A percentile compares a stretch with the other conserved stretches of the same genome.
phyloP scores from a whole-genome alignment of 2,797 vertebrate genomes.

The Phalloptychus januarius region DNA sequence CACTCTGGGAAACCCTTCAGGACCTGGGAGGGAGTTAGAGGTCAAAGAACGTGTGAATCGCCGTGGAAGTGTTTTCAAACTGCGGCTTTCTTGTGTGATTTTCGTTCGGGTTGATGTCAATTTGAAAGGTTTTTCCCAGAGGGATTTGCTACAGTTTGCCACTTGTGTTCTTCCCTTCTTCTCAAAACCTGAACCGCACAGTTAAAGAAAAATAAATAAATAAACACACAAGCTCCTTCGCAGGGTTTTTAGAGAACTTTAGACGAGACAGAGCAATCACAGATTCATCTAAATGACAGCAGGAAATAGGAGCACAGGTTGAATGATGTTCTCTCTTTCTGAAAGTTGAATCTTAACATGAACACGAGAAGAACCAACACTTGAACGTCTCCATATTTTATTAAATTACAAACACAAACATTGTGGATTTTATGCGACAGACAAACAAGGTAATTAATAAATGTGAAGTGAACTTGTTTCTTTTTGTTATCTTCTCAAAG shows the following conservation, averaged over 20 bases:
- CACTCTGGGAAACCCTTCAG: slow-evolving; percentile 99
- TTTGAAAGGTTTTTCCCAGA: slow-evolving; percentile 42
- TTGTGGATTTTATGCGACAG: not conserved
- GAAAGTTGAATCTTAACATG: not conserved
- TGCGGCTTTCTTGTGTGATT: not conserved
- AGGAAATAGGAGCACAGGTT: slow-evolving; percentile 13
- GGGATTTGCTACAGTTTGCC: slow-evolving; percentile 70
- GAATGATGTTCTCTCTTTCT: not conserved
- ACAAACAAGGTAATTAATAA: not conserved
- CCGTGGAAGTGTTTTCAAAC: not conserved
- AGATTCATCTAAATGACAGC: slow-evolving; percentile 24
- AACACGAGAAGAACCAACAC: not conserved
- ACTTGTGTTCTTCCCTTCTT: slow-evolving; percentile 77
- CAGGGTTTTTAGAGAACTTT: slow-evolving; percentile 17
- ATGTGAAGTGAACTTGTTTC: not conserved
- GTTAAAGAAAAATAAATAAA: not conserved
- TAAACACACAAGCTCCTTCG: not conserved
- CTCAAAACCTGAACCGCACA: slow-evolving; percentile 59
- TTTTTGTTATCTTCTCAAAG: not conserved
- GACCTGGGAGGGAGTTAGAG: slow-evolving; percentile 80
- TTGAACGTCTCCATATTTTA: not conserved
- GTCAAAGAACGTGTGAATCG: slow-evolving; percentile 27
- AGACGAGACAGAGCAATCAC: slow-evolving; percentile 49
- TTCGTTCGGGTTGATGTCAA: slow-evolving; percentile 26
- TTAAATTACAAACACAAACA: not conserved